Evolutionary conservation across 2,888 invertebrate species (phyloP), one percentile per base, ranked within the genome.

Genomic region (Orthosia cruda): DNA sequence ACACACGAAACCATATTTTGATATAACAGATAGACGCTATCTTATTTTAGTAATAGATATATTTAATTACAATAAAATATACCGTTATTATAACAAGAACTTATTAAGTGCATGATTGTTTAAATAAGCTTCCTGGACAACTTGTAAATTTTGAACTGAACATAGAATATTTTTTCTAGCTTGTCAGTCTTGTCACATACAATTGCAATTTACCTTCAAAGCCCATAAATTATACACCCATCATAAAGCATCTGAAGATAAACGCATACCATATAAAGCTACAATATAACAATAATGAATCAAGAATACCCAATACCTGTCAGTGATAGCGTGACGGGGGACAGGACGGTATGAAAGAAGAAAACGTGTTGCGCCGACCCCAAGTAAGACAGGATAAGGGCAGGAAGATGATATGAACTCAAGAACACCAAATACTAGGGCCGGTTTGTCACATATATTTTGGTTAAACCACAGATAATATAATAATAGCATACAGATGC

Each of bases 251-350:
- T n/a, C 2, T 7, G 18, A 40, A 62, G 13, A 57, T 55, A 65
- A 75, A 50, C 40, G 9, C 13, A 52, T 26, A 23, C 7, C 11
- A 71, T 50, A 72, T 82, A 71, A 67, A 71, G 0, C 18, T 16
- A 15, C 12, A 52, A 40, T 20, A 65, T 20, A 40, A 58, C 23
- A 50, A 58, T 78, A 73, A 86, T 83, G 62, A 75, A 59, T 11
- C 20, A 18, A 54, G 54, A 49, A 62, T 67, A 66, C 49, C n/a
- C 66, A 3, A 65, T 74, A 64, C 11, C 7, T 40, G 7, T 40
- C 9, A 40, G 40, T 40, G 9, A 40, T 40, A 7, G 40, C 40
- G 40, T 9, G 40, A 40, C 1, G 9, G 40, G 40, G 40, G 40
- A 32, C 9, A 40, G 40, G 40, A 40, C 40, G 40, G 40, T 40